Base-by-base conservation (phyloP, 2,888 invertebrate genomes). In the Leucophenga maculata region DNA sequence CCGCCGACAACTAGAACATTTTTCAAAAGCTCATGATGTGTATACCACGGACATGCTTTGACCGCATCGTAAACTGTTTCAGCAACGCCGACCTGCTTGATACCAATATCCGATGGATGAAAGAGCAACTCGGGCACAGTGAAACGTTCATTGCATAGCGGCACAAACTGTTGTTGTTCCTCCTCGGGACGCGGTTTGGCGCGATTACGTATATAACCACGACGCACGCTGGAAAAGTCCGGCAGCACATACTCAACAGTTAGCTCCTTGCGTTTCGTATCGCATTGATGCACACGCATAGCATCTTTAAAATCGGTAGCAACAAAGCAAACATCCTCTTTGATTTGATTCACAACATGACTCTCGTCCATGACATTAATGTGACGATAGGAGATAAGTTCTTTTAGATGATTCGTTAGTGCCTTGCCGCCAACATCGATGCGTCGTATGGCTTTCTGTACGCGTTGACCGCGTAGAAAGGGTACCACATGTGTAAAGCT, bases 331-430 rank as follows among this genome's bases (percentile, higher is more conserved):
- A 95, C 93, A 86, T 99, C 99, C 89, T 99, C 99, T 88, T 99
- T 99, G 0, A 94, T 95, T 89, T 99, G 98, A 89, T 99, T 99
- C 60, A 99, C 97, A 0, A 99, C 97, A 89, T 95, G 97, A 0
- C 98, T 97, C 88, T 99, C 99, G 86, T 99, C 98, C 97, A 98
- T 97, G 0, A 99, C 98, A 90, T 99, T 97, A 57, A 99, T 89
- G 86, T 99, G 98, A 54, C 90, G 95, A 88, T 99, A 99, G 0
- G 99, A 99, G 77, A 99, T 93, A 16, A 98, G 92, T 88, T 99
- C 99, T 88, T 99, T 99, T 59, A 99, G 90, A 89, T 99, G 97
- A 90, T 99, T 99, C 0, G 99, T 99, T 72, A 99, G 62, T 11
- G 97, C 92, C 89, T 99, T 99, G 0, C 99, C 99, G 1, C 99